A percentile compares a stretch with the other conserved stretches of the same genome.
These are phyloP conservation scores for Caloenas nicobarica DNA, from an alignment of 2,113 vertebrate genomes.

Conservation along the genomic window DNA sequence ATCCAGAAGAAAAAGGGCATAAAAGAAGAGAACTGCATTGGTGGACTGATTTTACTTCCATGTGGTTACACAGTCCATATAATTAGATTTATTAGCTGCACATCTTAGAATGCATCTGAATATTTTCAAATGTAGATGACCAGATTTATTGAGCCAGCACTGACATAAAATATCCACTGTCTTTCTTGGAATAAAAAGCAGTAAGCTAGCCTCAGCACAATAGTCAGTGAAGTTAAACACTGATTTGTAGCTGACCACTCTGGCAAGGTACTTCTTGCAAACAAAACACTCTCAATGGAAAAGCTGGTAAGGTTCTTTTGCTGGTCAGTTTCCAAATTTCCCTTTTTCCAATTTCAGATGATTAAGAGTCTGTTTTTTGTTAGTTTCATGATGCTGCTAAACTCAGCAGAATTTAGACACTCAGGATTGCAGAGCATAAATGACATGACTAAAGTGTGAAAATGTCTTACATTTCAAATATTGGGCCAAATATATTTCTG, in stretches of 20 bases:
- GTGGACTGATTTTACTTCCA: conserved; percentile 33
- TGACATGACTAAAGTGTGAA: neutral
- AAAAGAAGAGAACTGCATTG: neutral
- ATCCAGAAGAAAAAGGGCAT: neutral
- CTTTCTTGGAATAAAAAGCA: conserved; percentile 3
- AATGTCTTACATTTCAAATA: neutral
- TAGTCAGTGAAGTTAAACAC: neutral
- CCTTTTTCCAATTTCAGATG: neutral
- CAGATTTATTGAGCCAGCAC: neutral
- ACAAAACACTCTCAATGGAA: neutral
- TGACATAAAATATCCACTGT: conserved; percentile 9
- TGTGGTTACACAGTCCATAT: neutral
- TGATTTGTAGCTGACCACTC: neutral
- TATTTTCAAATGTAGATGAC: conserved; percentile 35
- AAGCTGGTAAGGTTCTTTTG: neutral
- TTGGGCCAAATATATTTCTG: neutral
- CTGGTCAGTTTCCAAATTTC: neutral
- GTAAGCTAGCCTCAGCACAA: neutral
- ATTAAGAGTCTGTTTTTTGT: neutral
- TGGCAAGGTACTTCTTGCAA: neutral
- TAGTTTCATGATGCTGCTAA: neutral
- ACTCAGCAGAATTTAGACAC: neutral
- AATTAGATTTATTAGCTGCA: conserved; percentile 20
- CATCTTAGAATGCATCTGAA: neutral
- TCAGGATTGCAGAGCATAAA: neutral